Evolutionary conservation across 2,113 vertebrate genomes (phyloP), one percentile per base, ranked within the genome.

Genomic region (Pelodiscus sinensis): DNA sequence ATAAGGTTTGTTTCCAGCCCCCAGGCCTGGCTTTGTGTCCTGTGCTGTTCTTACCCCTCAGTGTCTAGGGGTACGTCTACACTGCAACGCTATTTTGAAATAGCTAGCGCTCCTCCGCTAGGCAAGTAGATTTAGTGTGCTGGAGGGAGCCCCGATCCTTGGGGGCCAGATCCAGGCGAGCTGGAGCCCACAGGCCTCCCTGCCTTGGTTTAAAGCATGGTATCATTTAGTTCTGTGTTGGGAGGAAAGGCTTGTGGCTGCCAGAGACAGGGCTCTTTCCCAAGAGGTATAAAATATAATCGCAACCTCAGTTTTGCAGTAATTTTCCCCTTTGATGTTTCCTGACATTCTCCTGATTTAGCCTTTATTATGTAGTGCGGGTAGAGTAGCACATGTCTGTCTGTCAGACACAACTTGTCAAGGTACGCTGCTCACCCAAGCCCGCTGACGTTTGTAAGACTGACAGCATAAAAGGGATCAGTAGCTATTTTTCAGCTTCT

Each of bases 151-250:
- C 44, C 44, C 6, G 44, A 44, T 44, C 44, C 44, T 44, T 44
- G 44, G 44, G 44, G 44, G 44, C 44, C 44, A 44, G 44, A 44
- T 44, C 44, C 44, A 44, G 44, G 44, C 44, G 7, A 44, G 44
- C 38, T 44, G 38, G 38, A 44, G 38, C 38, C 38, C 38, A 44
- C 38, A 44, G 38, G 38, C 38, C 38, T 44, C 38, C 90, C 75
- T 95, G 58, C 71, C 96, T 58, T 86, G 38, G 38, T 82, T 94
- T 92, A 90, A 94, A 96, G 22, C 11, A 38, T 12, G 79, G 5
- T 0, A 2, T 60, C 21, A 79, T 57, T 93, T 84, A 82, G 65
- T 93, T 96, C 82, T 86, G 88, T 68, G 77, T 86, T 85, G 85
- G 35, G 50, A 89, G 79, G 55, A 86, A 96, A 92, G 50, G 10